A percentile compares a stretch with the other conserved stretches of the same genome.
Conservation (phyloP, 2,888 invertebrate species). For the Zaprionus lineosus region DNA sequence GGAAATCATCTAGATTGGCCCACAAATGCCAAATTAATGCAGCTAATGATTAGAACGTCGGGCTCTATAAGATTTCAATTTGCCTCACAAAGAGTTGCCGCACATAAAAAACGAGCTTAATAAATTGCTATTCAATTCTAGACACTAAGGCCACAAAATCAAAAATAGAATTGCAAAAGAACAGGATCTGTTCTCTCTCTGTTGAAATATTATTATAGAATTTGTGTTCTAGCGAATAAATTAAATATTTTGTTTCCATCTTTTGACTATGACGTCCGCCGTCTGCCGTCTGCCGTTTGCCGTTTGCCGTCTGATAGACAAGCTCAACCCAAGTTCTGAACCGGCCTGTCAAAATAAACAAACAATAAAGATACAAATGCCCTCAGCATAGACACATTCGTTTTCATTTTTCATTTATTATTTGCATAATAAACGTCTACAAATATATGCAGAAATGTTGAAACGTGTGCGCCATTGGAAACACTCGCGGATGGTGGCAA, state of each 20-base stretch:
- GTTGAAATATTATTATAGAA: conserved; percentile 1
- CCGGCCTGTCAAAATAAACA: conserved; percentile 50
- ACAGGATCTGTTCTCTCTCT: conserved; percentile 42
- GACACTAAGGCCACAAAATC: conserved; percentile 14
- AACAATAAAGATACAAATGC: conserved; percentile 45
- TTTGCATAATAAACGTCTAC: conserved; percentile 56
- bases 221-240: conserved; percentile 47
- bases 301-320: conserved; percentile 1
- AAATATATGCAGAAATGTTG: conserved; percentile 37
- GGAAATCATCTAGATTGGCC: conserved; percentile 35
- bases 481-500: background rate
- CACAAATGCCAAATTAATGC: conserved; percentile 32
- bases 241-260: conserved; percentile 49
- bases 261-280: conserved; percentile 7
- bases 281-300: background rate
- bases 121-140: conserved; percentile 13
- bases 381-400: conserved; percentile 46
- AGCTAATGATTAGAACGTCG: conserved; percentile 28
- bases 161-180: conserved; percentile 24
- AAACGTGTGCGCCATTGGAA: conserved; percentile 35
- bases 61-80: conserved; percentile 20
- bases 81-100: conserved; percentile 50
- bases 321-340: conserved; percentile 24
- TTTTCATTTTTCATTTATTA: conserved; percentile 59
- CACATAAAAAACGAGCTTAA: conserved; percentile 33